Conservation (phyloP, 2,113 vertebrate species). For the Perca fluviatilis region DNA sequence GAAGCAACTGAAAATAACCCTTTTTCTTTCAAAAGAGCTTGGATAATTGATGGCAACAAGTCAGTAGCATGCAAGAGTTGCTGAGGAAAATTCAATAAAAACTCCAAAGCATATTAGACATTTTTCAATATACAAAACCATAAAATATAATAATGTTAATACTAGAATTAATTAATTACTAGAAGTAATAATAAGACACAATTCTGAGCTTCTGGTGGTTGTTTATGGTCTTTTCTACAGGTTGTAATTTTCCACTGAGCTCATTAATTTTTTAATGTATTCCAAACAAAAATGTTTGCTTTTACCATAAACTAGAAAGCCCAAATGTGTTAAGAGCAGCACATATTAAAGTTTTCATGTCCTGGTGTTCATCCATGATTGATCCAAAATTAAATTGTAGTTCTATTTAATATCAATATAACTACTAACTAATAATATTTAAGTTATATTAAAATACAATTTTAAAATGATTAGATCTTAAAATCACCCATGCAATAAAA, state of each 20-base stretch:
- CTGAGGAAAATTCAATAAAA: not conserved
- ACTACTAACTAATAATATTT: no score
- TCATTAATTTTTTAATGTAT: not conserved
- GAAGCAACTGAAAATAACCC: slow-evolving; percentile 29
- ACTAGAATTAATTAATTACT: no score
- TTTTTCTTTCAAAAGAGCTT: not conserved
- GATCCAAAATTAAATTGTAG: no score
- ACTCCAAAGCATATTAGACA: not conserved
- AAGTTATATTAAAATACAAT: no score
- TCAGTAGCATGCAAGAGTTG: not conserved
- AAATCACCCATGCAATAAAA: not conserved
- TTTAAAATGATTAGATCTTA: not conserved
- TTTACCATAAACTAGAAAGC: no score
- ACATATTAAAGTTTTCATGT: no score
- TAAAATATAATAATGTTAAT: not conserved
- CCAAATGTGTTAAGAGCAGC: no score
- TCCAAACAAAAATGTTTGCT: no score
- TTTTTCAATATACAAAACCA: not conserved
- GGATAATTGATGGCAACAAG: not conserved
- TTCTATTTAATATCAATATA: no score
- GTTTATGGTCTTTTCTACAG: not conserved
- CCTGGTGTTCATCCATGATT: no score
- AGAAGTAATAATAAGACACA: not conserved
- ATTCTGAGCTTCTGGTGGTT: no score
- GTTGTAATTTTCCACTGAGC: not conserved